phyloP scores from a whole-genome alignment of 2,797 vertebrate genomes.

The Kryptolebias ocellatus region DNA sequence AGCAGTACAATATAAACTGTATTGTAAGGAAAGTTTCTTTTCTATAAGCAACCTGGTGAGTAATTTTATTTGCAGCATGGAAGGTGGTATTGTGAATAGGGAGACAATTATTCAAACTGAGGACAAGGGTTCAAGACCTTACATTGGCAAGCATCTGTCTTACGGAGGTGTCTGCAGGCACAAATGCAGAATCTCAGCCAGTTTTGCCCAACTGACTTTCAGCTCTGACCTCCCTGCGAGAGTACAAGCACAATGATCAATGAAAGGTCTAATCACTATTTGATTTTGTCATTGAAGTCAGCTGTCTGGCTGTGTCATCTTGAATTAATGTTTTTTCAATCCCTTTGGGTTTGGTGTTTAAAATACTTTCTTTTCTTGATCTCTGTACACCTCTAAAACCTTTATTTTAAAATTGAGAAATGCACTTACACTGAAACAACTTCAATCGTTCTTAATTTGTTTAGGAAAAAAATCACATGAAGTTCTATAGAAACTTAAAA shows the following conservation, averaged over 20 bases:
- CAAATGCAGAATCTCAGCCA: conserved; percentile 58
- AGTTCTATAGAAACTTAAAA: background rate
- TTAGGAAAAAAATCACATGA: background rate
- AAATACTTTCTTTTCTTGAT: conserved; percentile 3
- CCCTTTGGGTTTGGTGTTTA: conserved; percentile 3
- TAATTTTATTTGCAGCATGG: conserved; percentile 32
- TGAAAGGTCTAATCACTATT: conserved; percentile 54
- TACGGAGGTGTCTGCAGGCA: conserved; percentile 45
- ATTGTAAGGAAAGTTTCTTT: conserved; percentile 9
- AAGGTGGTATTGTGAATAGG: conserved; percentile 39
- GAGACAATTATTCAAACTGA: conserved; percentile 61
- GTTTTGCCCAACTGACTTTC: conserved; percentile 40
- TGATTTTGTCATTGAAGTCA: conserved; percentile 39
- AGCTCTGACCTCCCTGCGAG: conserved; percentile 52
- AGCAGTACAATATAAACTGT: background rate
- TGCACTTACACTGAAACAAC: background rate
- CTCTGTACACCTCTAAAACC: background rate
- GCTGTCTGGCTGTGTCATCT: conserved; percentile 29
- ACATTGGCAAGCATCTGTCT: conserved; percentile 61
- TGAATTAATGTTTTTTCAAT: conserved; percentile 15
- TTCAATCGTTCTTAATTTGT: background rate
- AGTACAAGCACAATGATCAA: conserved; percentile 58
- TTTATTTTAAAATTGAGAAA: background rate
- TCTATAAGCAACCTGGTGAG: conserved; percentile 16
- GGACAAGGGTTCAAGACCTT: conserved; percentile 62